Evolutionary conservation across 2,888 invertebrate genomes (phyloP), one percentile per base, ranked within the genome.

Genomic region (Pimpla rufipes): DNA sequence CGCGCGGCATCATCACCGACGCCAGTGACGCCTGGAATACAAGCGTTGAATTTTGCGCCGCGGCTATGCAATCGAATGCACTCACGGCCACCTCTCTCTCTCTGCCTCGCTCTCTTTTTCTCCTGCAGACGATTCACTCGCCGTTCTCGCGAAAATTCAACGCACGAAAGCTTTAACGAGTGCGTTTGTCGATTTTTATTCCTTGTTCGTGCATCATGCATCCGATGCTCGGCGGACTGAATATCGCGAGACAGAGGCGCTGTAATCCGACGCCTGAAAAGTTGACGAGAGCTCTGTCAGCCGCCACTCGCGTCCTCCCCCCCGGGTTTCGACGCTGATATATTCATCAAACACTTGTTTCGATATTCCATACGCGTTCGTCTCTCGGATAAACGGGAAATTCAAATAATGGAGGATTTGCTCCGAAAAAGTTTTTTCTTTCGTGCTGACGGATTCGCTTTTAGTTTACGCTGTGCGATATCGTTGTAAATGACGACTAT

Each of bases 151-250:
- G 70, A 78, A 70, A 78, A 78, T 64, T 70, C 78, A 52, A 29
- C 62, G 62, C 78, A 42, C 70, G 70, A 64, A 23, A 13, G 70
- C 50, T 62, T 70, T 62, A 70, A 70, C 78, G 70, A 78, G 78
- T 35, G 37, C 40, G 70, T 70, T 62, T 64, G 70, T 64, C 70
- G 40, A 62, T 70, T 78, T 70, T 78, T 64, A 42, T 77, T 77
- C 45, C 35, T 16, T 59, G 21, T 45, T 73, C 45, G 57, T 66
- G 21, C 55, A 47, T 68, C 59, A 52, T 64, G 62, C 70, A 42
- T 70, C 13, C 70, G 70, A 78, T 29, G 29, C 23, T 47, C 18
- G 18, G 16, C 29, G 16, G 50, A 67, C 40, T 57, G 52, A 37
- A 70, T 70, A 35, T 70, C 18, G 23, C 10, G 21, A 18, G 35